These are phyloP conservation scores for Cotesia chilonis DNA, from an alignment of 1,140 invertebrate species.

Conservation along the genomic window DNA sequence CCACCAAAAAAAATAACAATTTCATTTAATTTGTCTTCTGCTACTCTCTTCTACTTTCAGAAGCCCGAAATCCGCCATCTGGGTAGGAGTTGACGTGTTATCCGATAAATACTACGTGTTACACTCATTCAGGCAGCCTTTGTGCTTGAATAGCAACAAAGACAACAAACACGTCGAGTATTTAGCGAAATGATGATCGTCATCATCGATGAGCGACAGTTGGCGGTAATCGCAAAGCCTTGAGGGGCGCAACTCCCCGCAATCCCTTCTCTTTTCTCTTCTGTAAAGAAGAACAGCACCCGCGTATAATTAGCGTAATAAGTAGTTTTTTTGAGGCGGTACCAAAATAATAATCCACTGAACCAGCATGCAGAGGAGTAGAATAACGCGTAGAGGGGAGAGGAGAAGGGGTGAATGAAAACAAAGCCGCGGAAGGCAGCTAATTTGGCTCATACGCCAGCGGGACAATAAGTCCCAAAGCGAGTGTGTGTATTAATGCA, in stretches of 20 bases:
- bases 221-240: slow-evolving; percentile 51
- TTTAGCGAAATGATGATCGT: slow-evolving; percentile 25
- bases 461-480: slow-evolving; percentile 31
- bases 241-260: slow-evolving; percentile 36
- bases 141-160: slow-evolving; percentile 7
- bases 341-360: slow-evolving; percentile 37
- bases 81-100: not conserved
- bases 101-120: not conserved
- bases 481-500: slow-evolving; percentile 21
- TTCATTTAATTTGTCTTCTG: too few species aligned
- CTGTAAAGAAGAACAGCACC: slow-evolving; percentile 38
- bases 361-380: too few species aligned
- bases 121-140: not conserved
- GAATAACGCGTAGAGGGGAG: too few species aligned
- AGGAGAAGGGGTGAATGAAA: slow-evolving; percentile 29
- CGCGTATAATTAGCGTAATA: slow-evolving; percentile 66
- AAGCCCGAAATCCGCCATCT: slow-evolving; percentile 1
- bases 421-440: slow-evolving; percentile 47
- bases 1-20: too few species aligned
- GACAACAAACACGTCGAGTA: slow-evolving; percentile 26
- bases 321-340: slow-evolving; percentile 59
- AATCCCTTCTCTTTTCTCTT: slow-evolving; percentile 33
- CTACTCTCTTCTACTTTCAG: too few species aligned
- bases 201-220: slow-evolving; percentile 51
- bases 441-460: slow-evolving; percentile 38